phyloP scores from a whole-genome alignment of 2,888 invertebrate genomes.

The Sarcophaga carnaria region DNA sequence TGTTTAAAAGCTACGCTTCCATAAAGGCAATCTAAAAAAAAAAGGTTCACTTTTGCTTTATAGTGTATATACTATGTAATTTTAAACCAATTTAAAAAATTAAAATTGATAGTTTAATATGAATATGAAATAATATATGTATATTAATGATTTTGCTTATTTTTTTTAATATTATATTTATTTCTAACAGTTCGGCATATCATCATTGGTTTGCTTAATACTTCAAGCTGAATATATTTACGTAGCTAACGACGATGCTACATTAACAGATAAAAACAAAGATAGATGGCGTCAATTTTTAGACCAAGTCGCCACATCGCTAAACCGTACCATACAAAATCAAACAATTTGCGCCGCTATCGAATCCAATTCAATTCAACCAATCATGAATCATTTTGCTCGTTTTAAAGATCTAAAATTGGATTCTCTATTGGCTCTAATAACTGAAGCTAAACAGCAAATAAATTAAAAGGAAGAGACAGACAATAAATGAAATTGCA shows the following conservation, averaged over 20 bases:
- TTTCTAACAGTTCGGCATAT: conserved; percentile 79
- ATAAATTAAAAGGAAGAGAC: conserved; percentile 74
- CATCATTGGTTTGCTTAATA: conserved; percentile 79
- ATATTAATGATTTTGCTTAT: background rate
- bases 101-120: no score
- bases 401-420: conserved; percentile 81
- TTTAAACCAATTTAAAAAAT: no score
- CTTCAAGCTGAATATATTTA: conserved; percentile 80
- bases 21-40: no score
- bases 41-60: no score
- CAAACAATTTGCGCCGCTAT: conserved; percentile 81
- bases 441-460: conserved; percentile 80
- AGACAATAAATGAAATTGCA: conserved; percentile 38
- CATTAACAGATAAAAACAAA: conserved; percentile 74
- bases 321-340: conserved; percentile 80
- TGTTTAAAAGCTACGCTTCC: no score
- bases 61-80: no score
- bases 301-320: conserved; percentile 78
- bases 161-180: conserved; percentile 4
- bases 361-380: conserved; percentile 81
- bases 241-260: conserved; percentile 72
- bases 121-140: background rate
- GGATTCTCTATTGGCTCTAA: conserved; percentile 80
- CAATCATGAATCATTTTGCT: conserved; percentile 80
- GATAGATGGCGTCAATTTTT: conserved; percentile 79